Evolutionary conservation across 2,113 vertebrate genomes (phyloP).

Genomic region (Salvelinus namaycush): DNA sequence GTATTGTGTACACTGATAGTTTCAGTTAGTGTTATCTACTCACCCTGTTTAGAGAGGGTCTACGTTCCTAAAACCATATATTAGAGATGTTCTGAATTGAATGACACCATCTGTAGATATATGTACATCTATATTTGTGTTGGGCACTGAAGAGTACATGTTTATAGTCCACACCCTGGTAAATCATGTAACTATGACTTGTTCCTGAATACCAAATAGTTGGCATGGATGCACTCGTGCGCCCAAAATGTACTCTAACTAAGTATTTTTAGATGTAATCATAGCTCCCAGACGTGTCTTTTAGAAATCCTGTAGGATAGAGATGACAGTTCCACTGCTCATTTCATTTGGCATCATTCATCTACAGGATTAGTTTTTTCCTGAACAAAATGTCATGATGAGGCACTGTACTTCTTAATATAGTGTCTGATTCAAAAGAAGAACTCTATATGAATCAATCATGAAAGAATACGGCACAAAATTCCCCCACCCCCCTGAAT

Average conservation of each 20-base stretch:
- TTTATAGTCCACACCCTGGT: background rate
- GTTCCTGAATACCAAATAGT: conserved; percentile 17
- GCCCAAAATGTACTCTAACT: background rate
- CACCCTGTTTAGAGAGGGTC: conserved; percentile 19
- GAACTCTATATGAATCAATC: conserved; percentile 55
- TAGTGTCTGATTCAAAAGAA: conserved; percentile 65
- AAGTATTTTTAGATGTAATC: no score
- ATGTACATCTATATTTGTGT: conserved; percentile 34
- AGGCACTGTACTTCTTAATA: conserved; percentile 69
- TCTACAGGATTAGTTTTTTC: conserved; percentile 17
- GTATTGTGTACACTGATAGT: conserved; percentile 28
- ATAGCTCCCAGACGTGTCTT: background rate
- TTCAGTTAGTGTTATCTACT: background rate
- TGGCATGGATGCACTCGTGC: conserved; percentile 9
- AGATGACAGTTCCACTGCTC: background rate
- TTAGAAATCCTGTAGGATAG: background rate
- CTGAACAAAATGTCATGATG: conserved; percentile 61
- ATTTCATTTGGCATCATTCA: conserved; percentile 6
- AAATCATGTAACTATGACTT: conserved; percentile 8
- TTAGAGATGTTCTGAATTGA: background rate
- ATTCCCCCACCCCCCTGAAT: conserved; percentile 69
- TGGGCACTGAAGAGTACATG: conserved; percentile 23
- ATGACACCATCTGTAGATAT: conserved; percentile 6
- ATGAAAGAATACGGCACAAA: conserved; percentile 59
- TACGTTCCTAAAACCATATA: no score